Evolutionary conservation across 1,140 invertebrate genomes (phyloP).

Genomic region (Cyclargus thomasi): DNA sequence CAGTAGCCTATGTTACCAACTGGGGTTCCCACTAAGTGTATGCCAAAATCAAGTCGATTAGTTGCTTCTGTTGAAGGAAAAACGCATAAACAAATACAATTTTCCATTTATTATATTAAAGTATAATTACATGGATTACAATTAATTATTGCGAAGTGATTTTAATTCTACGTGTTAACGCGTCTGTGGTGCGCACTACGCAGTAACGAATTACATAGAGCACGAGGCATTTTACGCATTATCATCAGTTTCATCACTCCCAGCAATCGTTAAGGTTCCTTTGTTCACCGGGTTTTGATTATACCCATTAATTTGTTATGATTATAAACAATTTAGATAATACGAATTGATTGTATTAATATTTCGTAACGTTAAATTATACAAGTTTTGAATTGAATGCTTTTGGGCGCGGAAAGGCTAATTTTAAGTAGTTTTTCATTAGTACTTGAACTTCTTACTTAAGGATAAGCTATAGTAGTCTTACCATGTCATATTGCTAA

Average conservation of each 20-base stretch:
- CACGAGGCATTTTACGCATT: not conserved
- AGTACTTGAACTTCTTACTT: too few species aligned
- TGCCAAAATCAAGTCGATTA: too few species aligned
- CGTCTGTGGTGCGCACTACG: not conserved
- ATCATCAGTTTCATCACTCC: not conserved
- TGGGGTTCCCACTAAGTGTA: too few species aligned
- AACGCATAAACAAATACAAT: too few species aligned
- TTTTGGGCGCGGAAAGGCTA: not conserved
- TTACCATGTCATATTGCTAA: too few species aligned
- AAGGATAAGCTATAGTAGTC: too few species aligned
- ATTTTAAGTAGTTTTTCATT: not conserved
- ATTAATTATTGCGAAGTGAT: too few species aligned
- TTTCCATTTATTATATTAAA: too few species aligned
- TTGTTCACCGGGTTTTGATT: not conserved
- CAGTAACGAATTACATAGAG: not conserved
- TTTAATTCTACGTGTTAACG: not conserved
- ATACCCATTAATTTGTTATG: not conserved
- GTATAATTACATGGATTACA: too few species aligned
- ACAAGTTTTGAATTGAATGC: not conserved
- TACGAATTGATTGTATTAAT: not conserved
- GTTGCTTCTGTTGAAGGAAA: too few species aligned
- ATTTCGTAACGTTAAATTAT: not conserved
- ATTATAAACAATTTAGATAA: not conserved
- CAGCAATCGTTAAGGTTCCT: not conserved
- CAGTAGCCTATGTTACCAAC: too few species aligned